A percentile compares a stretch with the other conserved stretches of the same genome.
Evolutionary conservation across 2,113 vertebrate genomes (phyloP).

Genomic region (Periophthalmodon schlosseri): DNA sequence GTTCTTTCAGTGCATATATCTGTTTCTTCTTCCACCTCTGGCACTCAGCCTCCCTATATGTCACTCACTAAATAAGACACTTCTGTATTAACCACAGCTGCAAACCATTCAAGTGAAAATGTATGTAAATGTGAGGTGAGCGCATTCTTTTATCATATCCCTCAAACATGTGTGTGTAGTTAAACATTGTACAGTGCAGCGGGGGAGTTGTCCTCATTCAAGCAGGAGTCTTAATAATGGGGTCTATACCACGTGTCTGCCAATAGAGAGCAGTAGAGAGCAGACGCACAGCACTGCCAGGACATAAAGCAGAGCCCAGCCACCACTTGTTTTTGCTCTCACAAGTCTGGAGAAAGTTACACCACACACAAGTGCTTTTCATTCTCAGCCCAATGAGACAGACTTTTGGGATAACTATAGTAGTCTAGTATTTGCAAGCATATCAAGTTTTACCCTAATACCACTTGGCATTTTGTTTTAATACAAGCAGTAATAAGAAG

Average conservation of each 20-base stretch:
- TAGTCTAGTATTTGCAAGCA: constrained; percentile 69
- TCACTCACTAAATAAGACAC: constrained; percentile 10
- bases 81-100: constrained; percentile 21
- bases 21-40: background rate
- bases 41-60: background rate
- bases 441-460: constrained; percentile 65
- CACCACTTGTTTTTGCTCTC: constrained; percentile 58
- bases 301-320: constrained; percentile 59
- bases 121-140: constrained; percentile 13
- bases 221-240: constrained; percentile 14
- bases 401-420: constrained; percentile 60
- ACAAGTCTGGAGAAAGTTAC: constrained; percentile 69
- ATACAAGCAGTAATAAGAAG: constrained; percentile 54
- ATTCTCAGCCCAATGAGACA: constrained; percentile 57
- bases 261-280: constrained; percentile 68
- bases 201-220: background rate
- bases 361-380: constrained; percentile 73
- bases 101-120: constrained; percentile 13
- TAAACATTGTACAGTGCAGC: constrained; percentile 6
- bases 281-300: constrained; percentile 31
- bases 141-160: background rate
- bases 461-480: constrained; percentile 62
- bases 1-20: background rate
- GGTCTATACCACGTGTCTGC: constrained; percentile 39
- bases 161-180: constrained; percentile 4